Percentiles rank a stretch among this genome's conserved stretches.
These are phyloP conservation scores for Fistularia tabacaria DNA, from an alignment of 2,797 vertebrate species.

Conservation along the genomic window DNA sequence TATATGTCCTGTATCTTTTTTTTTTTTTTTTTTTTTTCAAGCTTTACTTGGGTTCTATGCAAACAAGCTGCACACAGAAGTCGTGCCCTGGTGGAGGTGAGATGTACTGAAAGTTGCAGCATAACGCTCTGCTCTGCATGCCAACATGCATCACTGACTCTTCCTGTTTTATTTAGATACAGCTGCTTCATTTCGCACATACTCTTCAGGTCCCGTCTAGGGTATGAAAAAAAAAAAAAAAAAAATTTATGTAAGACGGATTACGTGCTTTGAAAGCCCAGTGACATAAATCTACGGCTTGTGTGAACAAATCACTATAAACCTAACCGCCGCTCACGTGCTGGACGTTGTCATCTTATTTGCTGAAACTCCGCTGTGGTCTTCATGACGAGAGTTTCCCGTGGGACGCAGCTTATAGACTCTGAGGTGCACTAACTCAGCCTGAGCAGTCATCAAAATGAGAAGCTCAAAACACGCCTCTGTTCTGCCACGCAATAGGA, in stretches of 20 bases:
- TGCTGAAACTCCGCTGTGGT: neutral
- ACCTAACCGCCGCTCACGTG: slow-evolving; percentile 10
- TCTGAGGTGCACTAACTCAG: slow-evolving; percentile 15
- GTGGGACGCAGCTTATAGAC: slow-evolving; percentile 12
- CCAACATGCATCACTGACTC: slow-evolving; percentile 55
- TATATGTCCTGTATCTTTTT: slow-evolving; percentile 8
- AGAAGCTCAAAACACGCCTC: slow-evolving; percentile 5
- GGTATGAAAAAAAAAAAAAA: slow-evolving; percentile 37
- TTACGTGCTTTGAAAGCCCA: slow-evolving; percentile 58
- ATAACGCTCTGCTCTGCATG: slow-evolving; percentile 33
- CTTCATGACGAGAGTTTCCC: slow-evolving; percentile 8
- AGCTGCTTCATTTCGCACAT: slow-evolving; percentile 52
- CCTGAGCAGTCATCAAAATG: too few species aligned
- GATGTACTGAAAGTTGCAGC: slow-evolving; percentile 31
- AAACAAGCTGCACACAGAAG: slow-evolving; percentile 19
- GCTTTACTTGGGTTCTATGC: slow-evolving; percentile 24
- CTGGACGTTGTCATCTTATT: slow-evolving; percentile 11
- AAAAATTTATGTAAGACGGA: slow-evolving; percentile 72
- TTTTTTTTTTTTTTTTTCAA: slow-evolving; percentile 1
- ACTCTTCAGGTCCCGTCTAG: slow-evolving; percentile 44
- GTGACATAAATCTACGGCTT: slow-evolving; percentile 63
- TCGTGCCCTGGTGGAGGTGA: slow-evolving; percentile 16
- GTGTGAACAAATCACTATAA: slow-evolving; percentile 31
- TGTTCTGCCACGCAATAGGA: slow-evolving; percentile 22
- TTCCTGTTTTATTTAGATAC: slow-evolving; percentile 68